Evolutionary conservation across 2,113 vertebrate genomes (phyloP).

Genomic region (Telmatochromis brachygnathus): DNA sequence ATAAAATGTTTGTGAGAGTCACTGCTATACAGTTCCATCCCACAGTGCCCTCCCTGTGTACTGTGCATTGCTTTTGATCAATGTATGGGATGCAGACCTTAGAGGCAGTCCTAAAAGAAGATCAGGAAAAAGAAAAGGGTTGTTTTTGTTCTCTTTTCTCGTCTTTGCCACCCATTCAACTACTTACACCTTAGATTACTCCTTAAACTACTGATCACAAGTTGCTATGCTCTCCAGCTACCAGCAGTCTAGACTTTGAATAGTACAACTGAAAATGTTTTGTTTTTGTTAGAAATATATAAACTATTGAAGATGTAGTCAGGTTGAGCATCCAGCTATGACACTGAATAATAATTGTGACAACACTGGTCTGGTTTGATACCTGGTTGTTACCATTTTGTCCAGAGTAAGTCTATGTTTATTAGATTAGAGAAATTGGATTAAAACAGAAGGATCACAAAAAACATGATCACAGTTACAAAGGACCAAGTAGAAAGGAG

Average conservation of each 20-base stretch:
- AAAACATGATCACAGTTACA: not conserved
- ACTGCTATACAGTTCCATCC: not conserved
- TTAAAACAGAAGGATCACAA: conserved; percentile 26
- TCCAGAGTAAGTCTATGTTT: not conserved
- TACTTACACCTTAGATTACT: not conserved
- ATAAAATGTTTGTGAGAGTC: not conserved
- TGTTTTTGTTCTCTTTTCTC: not conserved
- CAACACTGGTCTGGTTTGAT: not conserved
- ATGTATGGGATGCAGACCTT: not conserved
- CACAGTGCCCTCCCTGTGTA: not conserved
- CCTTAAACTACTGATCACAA: not conserved
- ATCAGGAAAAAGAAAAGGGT: rapidly evolving
- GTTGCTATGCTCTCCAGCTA: not conserved
- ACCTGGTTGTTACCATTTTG: not conserved
- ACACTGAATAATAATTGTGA: not conserved
- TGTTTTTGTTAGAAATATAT: not conserved
- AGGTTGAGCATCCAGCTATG: not conserved
- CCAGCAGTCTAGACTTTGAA: not conserved
- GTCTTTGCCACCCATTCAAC: not conserved
- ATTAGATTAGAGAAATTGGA: conserved; percentile 11
- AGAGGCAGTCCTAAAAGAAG: not conserved
- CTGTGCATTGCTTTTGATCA: not conserved
- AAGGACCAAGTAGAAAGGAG: not conserved
- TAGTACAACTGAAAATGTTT: not conserved
- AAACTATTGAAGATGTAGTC: not conserved